Base-by-base conservation (phyloP, 64 coral and sea anemone genomes). In the Montipora cactus region DNA sequence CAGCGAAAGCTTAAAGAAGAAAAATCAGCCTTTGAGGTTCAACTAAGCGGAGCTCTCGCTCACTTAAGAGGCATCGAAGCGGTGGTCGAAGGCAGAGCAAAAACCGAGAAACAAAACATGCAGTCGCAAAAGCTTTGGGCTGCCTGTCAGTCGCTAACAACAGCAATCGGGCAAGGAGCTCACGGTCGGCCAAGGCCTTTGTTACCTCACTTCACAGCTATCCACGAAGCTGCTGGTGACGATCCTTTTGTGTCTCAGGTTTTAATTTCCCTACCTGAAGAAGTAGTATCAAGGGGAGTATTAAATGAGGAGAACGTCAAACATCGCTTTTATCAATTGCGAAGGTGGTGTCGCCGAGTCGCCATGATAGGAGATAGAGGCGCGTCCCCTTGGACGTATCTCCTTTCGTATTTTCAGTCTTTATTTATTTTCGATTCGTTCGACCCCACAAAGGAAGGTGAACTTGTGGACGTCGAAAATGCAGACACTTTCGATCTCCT, bases 381-480 rank as follows among this genome's bases (percentile, higher is more conserved):
- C 4, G 90, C 74, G 10, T 95, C 95, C 22, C 89, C 94, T 37
- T 99, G 98, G 98, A 99, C 89, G 75, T 92, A 96, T 53, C 66
- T 99, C 12, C 79, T 99, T 0, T 99, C 98, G 9, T 96, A 99
- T 52, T 57, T 96, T 62, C 98, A 99, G 77, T 99, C 98, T 59
- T 92, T 99, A 73, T 88, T 99, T 59, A 87, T 99, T 66, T 94
- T 99, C 46, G 98, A 99, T 88, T 87, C 89, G 14, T 98, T 98
- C 67, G 95, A 96, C 71, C 91, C 95, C 21, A 15, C 37, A 10
- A 96, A 91, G 67, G 89, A 96, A 23, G 95, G 91, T 7, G 91
- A 94, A 89, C 77, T 82, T 47, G 89, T 99, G 49, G 98, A 99
- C 87, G 3, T 92, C 8, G 92, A 96, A 19, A 92, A 94, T 59